Base-by-base conservation (phyloP, 2,888 invertebrate species). In the Ischnus inquisitorius region DNA sequence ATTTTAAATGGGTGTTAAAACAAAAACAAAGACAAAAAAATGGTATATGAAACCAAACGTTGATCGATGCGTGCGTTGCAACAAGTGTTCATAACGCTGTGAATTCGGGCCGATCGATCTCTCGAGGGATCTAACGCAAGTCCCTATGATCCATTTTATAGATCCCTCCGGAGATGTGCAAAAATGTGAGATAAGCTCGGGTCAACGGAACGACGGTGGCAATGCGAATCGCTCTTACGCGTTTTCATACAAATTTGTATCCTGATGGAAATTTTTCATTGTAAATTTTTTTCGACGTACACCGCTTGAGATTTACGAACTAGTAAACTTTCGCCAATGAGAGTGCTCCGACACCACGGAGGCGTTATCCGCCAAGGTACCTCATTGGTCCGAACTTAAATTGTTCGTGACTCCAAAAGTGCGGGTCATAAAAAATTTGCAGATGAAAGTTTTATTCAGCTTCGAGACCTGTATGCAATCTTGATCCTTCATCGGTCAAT, bases 1-100 rank as follows among this genome's bases (percentile, higher is more conserved):
- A 91, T 91, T 92, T 92, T 91, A 90, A 89, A 91, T 89, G 90
- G 88, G 90, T 91, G 90, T 92, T 92, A 89, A 88, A 88, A 80
- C 87, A 85, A 83, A 71, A 75, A 14, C 1, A 34, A 57, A 43
- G 16, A 68, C 41, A 62, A 79, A 34, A 69, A 75, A 10, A 62
- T 60, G n/a, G 39, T 28, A 62, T 16, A 16, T 64, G 67, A 48
- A 64, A 51, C 43, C n/a, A 65, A 39, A 74, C 86, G 88, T 88
- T 88, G 88, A 89, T 89, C 88, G 88, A 89, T 88, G 86, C 86
- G 62, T 83, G 46, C 51, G 22, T 16, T n/a, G 12, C 54, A 46
- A 39, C 34, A 41, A 25, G 75, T 48, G 41, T 76, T 72, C 39
- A 67, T 71, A 28, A 22, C 25, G n/a, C 16, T 57, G 76, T 65